phyloP scores from a whole-genome alignment of 2,113 vertebrate species.

The Globicephala melas region DNA sequence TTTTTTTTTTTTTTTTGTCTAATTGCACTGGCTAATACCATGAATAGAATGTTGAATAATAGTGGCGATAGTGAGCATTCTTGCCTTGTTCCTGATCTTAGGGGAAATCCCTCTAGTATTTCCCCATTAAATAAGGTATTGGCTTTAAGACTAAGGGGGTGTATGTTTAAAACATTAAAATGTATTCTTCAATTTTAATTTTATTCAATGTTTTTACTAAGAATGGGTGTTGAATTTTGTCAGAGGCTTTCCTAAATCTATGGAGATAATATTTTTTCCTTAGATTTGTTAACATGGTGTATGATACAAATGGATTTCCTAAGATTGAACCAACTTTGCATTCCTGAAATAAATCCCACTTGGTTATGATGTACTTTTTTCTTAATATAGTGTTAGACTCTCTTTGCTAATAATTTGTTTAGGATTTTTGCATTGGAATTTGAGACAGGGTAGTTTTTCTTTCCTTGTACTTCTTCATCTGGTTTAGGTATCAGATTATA shows the following conservation, averaged over 20 bases:
- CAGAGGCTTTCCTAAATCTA: not conserved
- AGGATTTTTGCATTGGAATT: not conserved
- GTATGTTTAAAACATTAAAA: not conserved
- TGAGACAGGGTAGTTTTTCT: not conserved
- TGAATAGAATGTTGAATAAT: not conserved
- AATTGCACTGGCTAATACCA: not conserved
- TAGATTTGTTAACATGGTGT: not conserved
- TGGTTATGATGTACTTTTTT: conserved; percentile 3
- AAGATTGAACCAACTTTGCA: not conserved
- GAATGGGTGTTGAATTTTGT: not conserved
- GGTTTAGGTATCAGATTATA: not conserved
- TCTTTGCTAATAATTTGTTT: not conserved
- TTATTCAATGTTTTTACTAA: not conserved
- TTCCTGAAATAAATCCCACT: not conserved
- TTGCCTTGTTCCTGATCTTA: not conserved
- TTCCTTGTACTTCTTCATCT: not conserved
- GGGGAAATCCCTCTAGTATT: not conserved
- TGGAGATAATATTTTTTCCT: not conserved
- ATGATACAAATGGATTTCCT: not conserved
- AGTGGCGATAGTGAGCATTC: not conserved
- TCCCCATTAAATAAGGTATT: not conserved
- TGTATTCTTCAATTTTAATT: not conserved
- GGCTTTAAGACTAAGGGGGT: not conserved
- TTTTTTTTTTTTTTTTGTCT: not conserved
- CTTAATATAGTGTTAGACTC: not conserved